phyloP scores from a whole-genome alignment of 2,888 invertebrate genomes.

The Anarsia innoxiella region DNA sequence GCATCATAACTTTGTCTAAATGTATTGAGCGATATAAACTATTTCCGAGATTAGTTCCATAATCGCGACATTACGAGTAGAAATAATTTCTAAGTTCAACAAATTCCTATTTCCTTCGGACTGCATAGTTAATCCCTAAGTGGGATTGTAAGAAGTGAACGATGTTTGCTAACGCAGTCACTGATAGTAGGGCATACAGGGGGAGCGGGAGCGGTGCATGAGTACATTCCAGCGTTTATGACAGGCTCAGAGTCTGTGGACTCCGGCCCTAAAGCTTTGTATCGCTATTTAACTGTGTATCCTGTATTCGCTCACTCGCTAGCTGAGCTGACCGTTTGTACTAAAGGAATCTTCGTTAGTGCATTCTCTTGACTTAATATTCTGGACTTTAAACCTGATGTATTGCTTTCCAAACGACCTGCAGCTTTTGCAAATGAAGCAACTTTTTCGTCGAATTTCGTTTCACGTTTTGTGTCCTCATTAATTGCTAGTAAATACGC shows the following conservation, averaged over 20 bases:
- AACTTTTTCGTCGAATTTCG: background rate
- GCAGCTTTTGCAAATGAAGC: conserved; percentile 10
- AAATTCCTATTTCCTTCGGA: too few species aligned
- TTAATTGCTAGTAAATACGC: conserved; percentile 4
- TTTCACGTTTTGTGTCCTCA: background rate
- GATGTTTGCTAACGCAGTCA: conserved; percentile 39
- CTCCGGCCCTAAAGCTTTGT: conserved; percentile 30
- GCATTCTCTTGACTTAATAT: conserved; percentile 4
- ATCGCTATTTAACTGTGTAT: conserved; percentile 21
- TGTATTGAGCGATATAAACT: conserved; percentile 1
- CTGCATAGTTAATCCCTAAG: conserved; percentile 22
- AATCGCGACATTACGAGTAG: too few species aligned
- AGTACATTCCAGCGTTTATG: conserved; percentile 49
- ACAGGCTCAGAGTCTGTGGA: conserved; percentile 34
- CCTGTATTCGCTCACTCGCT: conserved; percentile 31
- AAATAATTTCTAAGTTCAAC: too few species aligned
- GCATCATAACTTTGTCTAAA: conserved; percentile 9
- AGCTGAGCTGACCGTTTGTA: conserved; percentile 23
- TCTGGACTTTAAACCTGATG: too few species aligned
- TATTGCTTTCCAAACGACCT: background rate
- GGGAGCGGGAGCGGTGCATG: conserved; percentile 23
- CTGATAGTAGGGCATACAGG: conserved; percentile 37
- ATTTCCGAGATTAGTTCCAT: too few species aligned
- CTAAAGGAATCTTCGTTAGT: conserved; percentile 20
- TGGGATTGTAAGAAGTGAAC: conserved; percentile 28